These are phyloP conservation scores for Stichodactyla mertensii DNA, from an alignment of 64 coral and sea anemone genomes.

Conservation along the genomic window DNA sequence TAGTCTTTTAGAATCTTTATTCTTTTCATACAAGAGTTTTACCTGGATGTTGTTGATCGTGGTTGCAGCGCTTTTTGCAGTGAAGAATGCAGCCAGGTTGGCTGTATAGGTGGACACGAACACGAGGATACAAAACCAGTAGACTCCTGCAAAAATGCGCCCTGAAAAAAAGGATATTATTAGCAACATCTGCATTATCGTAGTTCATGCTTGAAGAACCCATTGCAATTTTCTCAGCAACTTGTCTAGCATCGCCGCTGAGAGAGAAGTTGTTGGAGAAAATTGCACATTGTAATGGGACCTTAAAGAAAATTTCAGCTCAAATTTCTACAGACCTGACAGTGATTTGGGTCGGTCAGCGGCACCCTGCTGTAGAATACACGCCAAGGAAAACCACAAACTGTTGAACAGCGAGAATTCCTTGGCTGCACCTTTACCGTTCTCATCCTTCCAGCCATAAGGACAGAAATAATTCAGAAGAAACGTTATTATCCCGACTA, in stretches of 20 bases:
- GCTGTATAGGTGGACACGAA: slow-evolving; percentile 39
- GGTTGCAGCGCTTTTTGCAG: not conserved
- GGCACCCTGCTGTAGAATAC: slow-evolving; percentile 49
- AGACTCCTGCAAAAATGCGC: slow-evolving; percentile 27
- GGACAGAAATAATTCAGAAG: slow-evolving; percentile 42
- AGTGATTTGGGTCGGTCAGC: slow-evolving; percentile 12
- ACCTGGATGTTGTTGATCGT: no score
- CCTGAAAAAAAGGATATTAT: not conserved
- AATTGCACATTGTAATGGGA: no score
- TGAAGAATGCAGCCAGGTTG: slow-evolving; percentile 41
- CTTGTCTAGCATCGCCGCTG: no score
- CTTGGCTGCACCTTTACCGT: not conserved
- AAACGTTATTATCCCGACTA: not conserved
- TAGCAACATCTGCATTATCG: no score
- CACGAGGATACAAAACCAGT: slow-evolving; percentile 37
- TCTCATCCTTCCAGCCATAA: slow-evolving; percentile 26
- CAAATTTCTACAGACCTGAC: slow-evolving; percentile 4
- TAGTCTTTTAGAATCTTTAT: no score
- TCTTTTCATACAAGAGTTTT: no score
- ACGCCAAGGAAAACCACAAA: slow-evolving; percentile 45
- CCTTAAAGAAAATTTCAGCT: no score
- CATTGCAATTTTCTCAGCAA: no score
- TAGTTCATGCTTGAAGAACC: no score
- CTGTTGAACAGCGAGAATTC: slow-evolving; percentile 30
- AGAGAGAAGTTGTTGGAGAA: no score